phyloP scores from a whole-genome alignment of 2,797 vertebrate species.

The Chelon labrosus region DNA sequence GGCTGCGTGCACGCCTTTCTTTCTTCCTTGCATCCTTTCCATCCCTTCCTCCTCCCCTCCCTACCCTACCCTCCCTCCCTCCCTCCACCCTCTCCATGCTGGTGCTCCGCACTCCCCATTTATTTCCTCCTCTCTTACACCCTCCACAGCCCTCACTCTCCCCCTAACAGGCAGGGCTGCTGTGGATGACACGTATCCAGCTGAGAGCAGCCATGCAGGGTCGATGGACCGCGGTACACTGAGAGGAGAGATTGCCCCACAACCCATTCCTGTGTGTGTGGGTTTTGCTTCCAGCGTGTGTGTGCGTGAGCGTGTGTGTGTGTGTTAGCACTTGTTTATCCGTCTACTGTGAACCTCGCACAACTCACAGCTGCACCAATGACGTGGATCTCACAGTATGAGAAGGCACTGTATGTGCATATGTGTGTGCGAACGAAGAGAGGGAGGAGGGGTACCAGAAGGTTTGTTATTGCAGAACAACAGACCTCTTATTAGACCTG shows the following conservation, averaged over 20 bases:
- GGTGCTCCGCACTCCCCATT: slow-evolving; percentile 49
- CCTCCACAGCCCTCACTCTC: slow-evolving; percentile 52
- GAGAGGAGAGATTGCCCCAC: slow-evolving; percentile 60
- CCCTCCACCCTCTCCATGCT: slow-evolving; percentile 30
- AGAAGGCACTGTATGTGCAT: slow-evolving; percentile 32
- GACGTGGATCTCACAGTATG: slow-evolving; percentile 48
- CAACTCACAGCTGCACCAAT: slow-evolving; percentile 56
- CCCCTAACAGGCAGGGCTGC: slow-evolving; percentile 74
- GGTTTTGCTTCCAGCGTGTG: slow-evolving; percentile 25
- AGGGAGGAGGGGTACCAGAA: slow-evolving; percentile 4
- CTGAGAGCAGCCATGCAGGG: slow-evolving; percentile 79
- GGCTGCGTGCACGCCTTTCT: slow-evolving; percentile 22
- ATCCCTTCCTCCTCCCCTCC: not conserved
- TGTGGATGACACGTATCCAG: slow-evolving; percentile 81
- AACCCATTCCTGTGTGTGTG: slow-evolving; percentile 27
- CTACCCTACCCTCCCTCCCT: not conserved
- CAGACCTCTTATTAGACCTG: slow-evolving; percentile 30
- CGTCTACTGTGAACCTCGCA: slow-evolving; percentile 43
- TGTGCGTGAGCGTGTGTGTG: slow-evolving; percentile 24
- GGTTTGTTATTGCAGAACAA: slow-evolving; percentile 31
- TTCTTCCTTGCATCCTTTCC: slow-evolving; percentile 27
- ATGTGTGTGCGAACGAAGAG: slow-evolving; percentile 10
- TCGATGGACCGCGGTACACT: slow-evolving; percentile 76
- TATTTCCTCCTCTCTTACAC: slow-evolving; percentile 63
- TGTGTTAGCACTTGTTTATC: slow-evolving; percentile 49